These are phyloP conservation scores for Sepioteuthis lessoniana DNA, from an alignment of 2,888 invertebrate genomes.

Conservation along the genomic window DNA sequence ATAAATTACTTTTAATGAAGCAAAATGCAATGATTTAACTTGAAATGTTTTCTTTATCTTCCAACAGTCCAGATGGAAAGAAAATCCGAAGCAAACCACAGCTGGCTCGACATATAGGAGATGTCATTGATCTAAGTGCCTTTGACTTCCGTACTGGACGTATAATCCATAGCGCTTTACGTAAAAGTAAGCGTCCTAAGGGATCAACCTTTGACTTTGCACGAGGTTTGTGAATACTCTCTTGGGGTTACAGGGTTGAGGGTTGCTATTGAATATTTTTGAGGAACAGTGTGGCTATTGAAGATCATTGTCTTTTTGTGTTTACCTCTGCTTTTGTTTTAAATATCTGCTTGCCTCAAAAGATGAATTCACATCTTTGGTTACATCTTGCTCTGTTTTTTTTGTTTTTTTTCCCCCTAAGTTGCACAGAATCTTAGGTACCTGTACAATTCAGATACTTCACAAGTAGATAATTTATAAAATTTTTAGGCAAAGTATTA, in stretches of 20 bases:
- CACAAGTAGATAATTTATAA: no score
- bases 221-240: conserved; percentile 65
- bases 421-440: no score
- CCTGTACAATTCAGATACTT: no score
- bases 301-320: neutral
- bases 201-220: conserved; percentile 81
- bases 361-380: no score
- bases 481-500: no score
- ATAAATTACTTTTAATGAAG: no score
- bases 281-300: neutral
- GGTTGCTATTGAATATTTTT: neutral
- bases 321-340: neutral
- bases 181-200: conserved; percentile 83
- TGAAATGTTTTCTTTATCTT: neutral
- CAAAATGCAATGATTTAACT: no score
- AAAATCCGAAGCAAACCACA: conserved; percentile 88
- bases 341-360: no score
- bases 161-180: conserved; percentile 78
- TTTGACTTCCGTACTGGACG: conserved; percentile 89
- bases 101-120: conserved; percentile 85
- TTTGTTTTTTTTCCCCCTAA: no score
- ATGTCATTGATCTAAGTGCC: conserved; percentile 85
- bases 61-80: conserved; percentile 88
- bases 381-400: no score
- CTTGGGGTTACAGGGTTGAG: conserved; percentile 42